phyloP scores from a whole-genome alignment of 2,888 invertebrate species.

The Drosophila falleni region DNA sequence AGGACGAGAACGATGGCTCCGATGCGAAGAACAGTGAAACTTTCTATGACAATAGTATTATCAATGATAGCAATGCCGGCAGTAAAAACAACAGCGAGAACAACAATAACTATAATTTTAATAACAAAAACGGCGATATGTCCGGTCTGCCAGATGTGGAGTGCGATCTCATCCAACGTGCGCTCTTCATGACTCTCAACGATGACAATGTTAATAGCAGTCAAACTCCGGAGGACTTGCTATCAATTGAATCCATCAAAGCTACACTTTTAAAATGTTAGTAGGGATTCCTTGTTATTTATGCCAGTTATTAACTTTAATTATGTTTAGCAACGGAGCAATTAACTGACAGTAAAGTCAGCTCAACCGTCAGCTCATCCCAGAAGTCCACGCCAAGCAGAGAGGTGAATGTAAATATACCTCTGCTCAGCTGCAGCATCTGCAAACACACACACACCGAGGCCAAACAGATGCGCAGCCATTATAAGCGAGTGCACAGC shows the following conservation, averaged over 20 bases:
- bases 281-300: not conserved
- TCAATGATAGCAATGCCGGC: slow-evolving; percentile 23
- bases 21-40: slow-evolving; percentile 74
- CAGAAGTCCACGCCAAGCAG: slow-evolving; percentile 28
- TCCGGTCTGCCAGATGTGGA: slow-evolving; percentile 54
- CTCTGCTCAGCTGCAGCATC: slow-evolving; percentile 63
- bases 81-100: slow-evolving; percentile 52
- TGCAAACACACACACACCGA: slow-evolving; percentile 61
- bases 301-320: not conserved
- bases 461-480: slow-evolving; percentile 63
- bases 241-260: slow-evolving; percentile 54
- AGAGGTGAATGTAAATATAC: slow-evolving; percentile 47
- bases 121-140: slow-evolving; percentile 63
- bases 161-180: slow-evolving; percentile 69
- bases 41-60: slow-evolving; percentile 75
- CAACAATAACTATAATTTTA: slow-evolving; percentile 70
- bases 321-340: slow-evolving; percentile 36
- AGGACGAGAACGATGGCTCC: slow-evolving; percentile 74
- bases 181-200: slow-evolving; percentile 71
- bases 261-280: slow-evolving; percentile 42
- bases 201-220: slow-evolving; percentile 45
- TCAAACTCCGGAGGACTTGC: slow-evolving; percentile 28
- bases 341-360: slow-evolving; percentile 5
- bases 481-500: slow-evolving; percentile 61
- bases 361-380: slow-evolving; percentile 5